phyloP scores from a whole-genome alignment of 1,140 invertebrate species.

The Laodelphax striatellus region DNA sequence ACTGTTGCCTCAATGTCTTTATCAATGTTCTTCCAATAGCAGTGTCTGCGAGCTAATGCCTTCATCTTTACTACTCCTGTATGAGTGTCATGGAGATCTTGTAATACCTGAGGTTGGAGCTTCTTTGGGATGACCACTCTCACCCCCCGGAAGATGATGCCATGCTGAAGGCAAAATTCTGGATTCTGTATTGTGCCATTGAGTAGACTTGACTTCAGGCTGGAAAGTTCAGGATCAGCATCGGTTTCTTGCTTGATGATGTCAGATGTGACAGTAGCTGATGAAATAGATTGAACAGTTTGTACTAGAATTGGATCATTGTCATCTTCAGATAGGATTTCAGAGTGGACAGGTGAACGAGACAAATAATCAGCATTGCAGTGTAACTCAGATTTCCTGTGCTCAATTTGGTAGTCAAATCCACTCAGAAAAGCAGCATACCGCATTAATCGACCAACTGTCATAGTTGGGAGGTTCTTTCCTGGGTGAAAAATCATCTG shows the following conservation, averaged over 20 bases:
- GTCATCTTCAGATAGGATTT: neutral
- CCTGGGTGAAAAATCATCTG: too few relatives aligned
- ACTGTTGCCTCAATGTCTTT: constrained; percentile 29
- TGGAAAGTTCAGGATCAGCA: too few relatives aligned
- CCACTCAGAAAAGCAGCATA: too few relatives aligned
- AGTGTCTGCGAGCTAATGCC: constrained; percentile 26
- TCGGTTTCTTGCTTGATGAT: too few relatives aligned
- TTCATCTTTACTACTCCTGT: constrained; percentile 35
- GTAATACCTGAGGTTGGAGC: constrained; percentile 21
- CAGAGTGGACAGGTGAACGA: neutral
- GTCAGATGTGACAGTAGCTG: too few relatives aligned
- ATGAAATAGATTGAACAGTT: neutral
- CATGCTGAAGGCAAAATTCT: neutral
- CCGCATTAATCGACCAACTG: too few relatives aligned
- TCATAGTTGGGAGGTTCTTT: too few relatives aligned
- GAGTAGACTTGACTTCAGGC: neutral
- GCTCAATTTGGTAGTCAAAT: too few relatives aligned
- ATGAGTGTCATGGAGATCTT: constrained; percentile 31
- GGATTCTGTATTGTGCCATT: neutral
- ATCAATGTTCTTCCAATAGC: constrained; percentile 36
- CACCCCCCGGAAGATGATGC: constrained; percentile 3
- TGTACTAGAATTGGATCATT: neutral
- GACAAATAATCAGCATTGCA: too few relatives aligned
- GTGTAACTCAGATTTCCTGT: too few relatives aligned
- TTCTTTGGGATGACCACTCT: neutral